These are phyloP conservation scores for Brachyptera putata DNA, from an alignment of 2,888 invertebrate species.

Conservation along the genomic window DNA sequence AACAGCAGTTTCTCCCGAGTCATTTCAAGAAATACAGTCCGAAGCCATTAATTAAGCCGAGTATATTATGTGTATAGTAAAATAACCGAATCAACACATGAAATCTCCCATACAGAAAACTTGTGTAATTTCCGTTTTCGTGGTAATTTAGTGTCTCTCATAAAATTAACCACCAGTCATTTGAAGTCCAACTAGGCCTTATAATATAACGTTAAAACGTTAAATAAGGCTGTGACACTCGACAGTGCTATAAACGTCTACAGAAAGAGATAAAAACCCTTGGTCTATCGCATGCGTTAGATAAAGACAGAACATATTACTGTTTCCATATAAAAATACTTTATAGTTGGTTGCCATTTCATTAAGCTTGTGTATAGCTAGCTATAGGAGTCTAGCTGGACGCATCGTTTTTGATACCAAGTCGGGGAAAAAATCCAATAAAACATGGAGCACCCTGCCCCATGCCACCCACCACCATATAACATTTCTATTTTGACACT, in stretches of 20 bases:
- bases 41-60: too few relatives aligned
- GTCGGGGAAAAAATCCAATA: slow-evolving; percentile 4
- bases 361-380: slow-evolving; percentile 8
- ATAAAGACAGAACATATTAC: background rate
- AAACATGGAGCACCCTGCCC: background rate
- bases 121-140: background rate
- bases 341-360: slow-evolving; percentile 10
- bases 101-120: background rate
- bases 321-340: slow-evolving; percentile 8
- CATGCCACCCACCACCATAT: background rate
- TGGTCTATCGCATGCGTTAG: background rate
- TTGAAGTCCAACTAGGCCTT: background rate
- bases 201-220: slow-evolving; percentile 3
- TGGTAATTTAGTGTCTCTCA: background rate
- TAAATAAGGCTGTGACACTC: background rate
- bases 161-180: background rate
- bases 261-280: background rate
- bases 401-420: background rate
- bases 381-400: too few relatives aligned
- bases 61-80: too few relatives aligned
- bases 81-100: too few relatives aligned
- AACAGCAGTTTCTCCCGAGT: too few relatives aligned
- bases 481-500: slow-evolving; percentile 32
- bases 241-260: background rate
- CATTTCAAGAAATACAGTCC: too few relatives aligned